These are phyloP conservation scores for Festucalex cinctus DNA, from an alignment of 2,113 vertebrate species.

Conservation along the genomic window DNA sequence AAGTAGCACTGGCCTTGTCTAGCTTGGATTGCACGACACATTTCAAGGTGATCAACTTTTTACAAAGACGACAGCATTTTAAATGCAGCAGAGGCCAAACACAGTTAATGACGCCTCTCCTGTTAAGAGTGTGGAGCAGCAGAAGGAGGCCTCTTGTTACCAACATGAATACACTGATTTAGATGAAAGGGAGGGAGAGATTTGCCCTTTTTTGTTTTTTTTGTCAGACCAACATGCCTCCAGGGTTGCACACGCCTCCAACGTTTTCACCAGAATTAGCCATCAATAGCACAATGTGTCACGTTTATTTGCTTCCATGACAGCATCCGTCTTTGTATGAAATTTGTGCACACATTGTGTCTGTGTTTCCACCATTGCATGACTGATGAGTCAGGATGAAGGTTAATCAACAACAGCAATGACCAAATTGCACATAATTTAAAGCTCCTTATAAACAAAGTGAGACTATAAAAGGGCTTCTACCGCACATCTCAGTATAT, in stretches of 20 bases:
- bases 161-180: slow-evolving; percentile 50
- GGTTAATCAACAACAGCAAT: slow-evolving; percentile 14
- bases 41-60: background rate
- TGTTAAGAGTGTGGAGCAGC: slow-evolving; percentile 44
- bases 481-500: background rate
- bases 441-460: background rate
- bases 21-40: background rate
- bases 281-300: slow-evolving; percentile 29
- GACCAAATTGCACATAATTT: too few species aligned
- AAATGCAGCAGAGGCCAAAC: slow-evolving; percentile 14
- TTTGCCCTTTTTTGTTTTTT: slow-evolving; percentile 66
- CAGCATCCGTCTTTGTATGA: slow-evolving; percentile 14
- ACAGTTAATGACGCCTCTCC: slow-evolving; percentile 24
- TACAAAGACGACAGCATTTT: background rate
- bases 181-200: slow-evolving; percentile 63
- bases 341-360: slow-evolving; percentile 13
- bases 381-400: slow-evolving; percentile 48
- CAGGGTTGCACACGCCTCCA: slow-evolving; percentile 60
- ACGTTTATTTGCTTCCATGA: slow-evolving; percentile 15
- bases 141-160: slow-evolving; percentile 39
- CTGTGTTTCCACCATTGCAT: slow-evolving; percentile 9
- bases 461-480: slow-evolving; percentile 16
- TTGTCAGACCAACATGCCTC: slow-evolving; percentile 70
- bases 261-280: slow-evolving; percentile 55
- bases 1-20: background rate